phyloP scores from a whole-genome alignment of 2,113 vertebrate species.

The Laterallus jamaicensis region DNA sequence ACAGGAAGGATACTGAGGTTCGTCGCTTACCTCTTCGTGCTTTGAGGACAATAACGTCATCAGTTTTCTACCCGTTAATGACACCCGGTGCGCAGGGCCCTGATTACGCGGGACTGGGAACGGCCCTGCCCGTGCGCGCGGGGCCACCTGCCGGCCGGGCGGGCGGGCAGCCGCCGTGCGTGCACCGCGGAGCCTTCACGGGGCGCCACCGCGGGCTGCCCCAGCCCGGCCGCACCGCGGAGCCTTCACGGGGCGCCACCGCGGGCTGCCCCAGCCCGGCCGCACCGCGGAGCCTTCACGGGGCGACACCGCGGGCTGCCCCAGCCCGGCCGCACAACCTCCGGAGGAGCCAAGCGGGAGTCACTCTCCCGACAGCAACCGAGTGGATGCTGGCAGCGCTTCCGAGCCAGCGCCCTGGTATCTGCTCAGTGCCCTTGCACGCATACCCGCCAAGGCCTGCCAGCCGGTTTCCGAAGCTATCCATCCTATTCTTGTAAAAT shows the following conservation, averaged over 20 bases:
- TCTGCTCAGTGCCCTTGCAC: neutral
- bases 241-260: neutral
- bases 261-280: neutral
- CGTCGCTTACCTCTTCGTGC: neutral
- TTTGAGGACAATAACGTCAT: neutral
- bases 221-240: neutral
- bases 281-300: neutral
- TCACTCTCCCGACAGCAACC: neutral
- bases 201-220: neutral
- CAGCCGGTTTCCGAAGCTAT: neutral
- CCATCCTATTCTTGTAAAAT: neutral
- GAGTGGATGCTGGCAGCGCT: neutral
- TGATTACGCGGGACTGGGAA: neutral
- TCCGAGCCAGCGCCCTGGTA: neutral
- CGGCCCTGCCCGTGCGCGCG: neutral
- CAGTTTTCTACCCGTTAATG: constrained; percentile 8
- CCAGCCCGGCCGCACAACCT: neutral
- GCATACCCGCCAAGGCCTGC: neutral
- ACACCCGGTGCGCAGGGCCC: neutral
- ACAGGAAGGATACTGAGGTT: neutral
- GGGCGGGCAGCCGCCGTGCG: too few species aligned
- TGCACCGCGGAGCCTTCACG: neutral
- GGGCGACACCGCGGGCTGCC: neutral
- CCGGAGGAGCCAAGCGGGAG: neutral
- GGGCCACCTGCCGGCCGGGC: too few species aligned